Conservation (phyloP, 2,888 invertebrate species). For the Ryuthela nishihirai region DNA sequence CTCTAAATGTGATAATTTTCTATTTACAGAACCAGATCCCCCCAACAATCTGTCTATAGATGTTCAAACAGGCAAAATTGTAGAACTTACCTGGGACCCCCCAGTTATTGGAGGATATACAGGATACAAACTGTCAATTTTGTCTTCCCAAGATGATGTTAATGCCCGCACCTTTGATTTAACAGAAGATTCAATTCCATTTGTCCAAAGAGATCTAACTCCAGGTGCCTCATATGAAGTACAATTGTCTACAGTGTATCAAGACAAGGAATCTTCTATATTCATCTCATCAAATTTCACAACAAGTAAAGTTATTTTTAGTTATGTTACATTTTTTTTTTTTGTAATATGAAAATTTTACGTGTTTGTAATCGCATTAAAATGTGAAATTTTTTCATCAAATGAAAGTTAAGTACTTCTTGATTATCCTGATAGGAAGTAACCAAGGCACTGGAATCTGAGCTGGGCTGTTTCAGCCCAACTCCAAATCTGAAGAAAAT, state of each 20-base stretch:
- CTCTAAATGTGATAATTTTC: no score
- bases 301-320: conserved; percentile 64
- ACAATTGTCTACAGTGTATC: conserved; percentile 83
- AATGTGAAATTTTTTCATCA: no score
- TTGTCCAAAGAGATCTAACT: conserved; percentile 73
- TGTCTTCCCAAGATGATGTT: conserved; percentile 58
- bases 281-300: conserved; percentile 79
- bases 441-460: no score
- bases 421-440: no score
- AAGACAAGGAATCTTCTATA: conserved; percentile 72
- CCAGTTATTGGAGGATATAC: conserved; percentile 79
- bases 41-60: conserved; percentile 81
- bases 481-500: no score
- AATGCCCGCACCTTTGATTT: conserved; percentile 60
- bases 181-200: conserved; percentile 61
- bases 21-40: conserved; percentile 75
- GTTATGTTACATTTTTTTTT: no score
- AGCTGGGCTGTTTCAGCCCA: no score
- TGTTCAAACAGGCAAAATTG: conserved; percentile 77
- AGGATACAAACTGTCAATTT: conserved; percentile 71
- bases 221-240: conserved; percentile 90
- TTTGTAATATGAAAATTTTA: no score
- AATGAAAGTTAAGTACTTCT: no score
- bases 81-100: conserved; percentile 79
- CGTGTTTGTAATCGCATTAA: no score